phyloP scores from a whole-genome alignment of 1,140 invertebrate species.

The Schlechtendalia chinensis region DNA sequence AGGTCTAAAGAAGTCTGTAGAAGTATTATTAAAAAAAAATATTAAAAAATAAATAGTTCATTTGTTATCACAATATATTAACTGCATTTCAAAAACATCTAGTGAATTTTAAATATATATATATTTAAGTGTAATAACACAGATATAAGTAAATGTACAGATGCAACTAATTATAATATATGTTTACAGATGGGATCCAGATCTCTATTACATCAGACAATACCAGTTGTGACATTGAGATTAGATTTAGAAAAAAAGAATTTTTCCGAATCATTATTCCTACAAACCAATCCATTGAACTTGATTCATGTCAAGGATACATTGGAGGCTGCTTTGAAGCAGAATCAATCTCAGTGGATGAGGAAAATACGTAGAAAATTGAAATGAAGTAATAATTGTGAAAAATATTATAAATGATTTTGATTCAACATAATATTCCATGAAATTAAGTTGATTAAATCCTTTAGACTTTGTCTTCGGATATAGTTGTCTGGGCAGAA shows the following conservation, averaged over 20 bases:
- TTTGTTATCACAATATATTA: conserved; percentile 32
- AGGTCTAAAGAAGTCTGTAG: not conserved
- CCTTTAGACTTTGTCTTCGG: conserved; percentile 49
- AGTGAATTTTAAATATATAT: conserved; percentile 2
- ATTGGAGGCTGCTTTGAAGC: conserved; percentile 64
- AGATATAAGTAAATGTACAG: not conserved
- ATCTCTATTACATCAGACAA: conserved; percentile 61
- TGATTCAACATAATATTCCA: conserved; percentile 26
- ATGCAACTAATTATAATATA: conserved; percentile 21
- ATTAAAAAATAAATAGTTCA: not conserved
- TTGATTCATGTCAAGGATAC: conserved; percentile 63
- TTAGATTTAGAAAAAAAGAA: conserved; percentile 58
- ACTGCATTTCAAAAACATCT: conserved; percentile 3
- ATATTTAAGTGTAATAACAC: not conserved
- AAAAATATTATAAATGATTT: conserved; percentile 48
- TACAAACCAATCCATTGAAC: conserved; percentile 68
- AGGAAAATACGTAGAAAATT: conserved; percentile 52
- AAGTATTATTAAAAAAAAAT: not conserved
- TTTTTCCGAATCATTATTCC: conserved; percentile 57
- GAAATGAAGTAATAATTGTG: conserved; percentile 52
- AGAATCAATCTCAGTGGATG: conserved; percentile 56
- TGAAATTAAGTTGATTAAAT: conserved; percentile 28
- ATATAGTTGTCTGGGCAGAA: conserved; percentile 48
- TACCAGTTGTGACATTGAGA: conserved; percentile 62
- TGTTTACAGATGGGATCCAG: conserved; percentile 63